These are phyloP conservation scores for Motacilla tschutschensis DNA, from an alignment of 2,113 vertebrate species.

Conservation along the genomic window DNA sequence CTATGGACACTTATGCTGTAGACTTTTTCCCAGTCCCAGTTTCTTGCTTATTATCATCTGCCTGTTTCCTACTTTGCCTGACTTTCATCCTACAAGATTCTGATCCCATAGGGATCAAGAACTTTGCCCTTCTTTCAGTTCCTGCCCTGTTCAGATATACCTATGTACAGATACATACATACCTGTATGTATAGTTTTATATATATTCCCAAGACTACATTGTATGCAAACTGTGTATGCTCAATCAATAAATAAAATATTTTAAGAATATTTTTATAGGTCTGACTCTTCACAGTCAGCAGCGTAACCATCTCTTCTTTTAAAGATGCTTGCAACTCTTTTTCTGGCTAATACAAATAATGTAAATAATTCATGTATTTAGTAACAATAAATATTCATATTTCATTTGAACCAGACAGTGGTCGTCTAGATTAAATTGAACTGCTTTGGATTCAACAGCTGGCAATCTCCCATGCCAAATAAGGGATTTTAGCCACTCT, in stretches of 20 bases:
- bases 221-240: background rate
- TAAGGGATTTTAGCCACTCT: slow-evolving; percentile 31
- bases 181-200: background rate
- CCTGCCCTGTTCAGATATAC: background rate
- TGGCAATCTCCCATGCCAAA: slow-evolving; percentile 48
- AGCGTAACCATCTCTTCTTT: slow-evolving; percentile 3
- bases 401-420: slow-evolving; percentile 55
- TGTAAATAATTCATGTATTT: slow-evolving; percentile 65
- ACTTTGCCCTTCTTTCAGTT: background rate
- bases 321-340: slow-evolving; percentile 35
- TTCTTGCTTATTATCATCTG: background rate
- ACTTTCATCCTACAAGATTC: background rate
- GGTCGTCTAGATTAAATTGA: slow-evolving; percentile 49
- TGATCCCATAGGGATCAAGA: background rate
- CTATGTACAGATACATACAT: background rate
- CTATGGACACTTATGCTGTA: background rate
- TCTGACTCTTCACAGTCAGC: background rate
- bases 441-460: slow-evolving; percentile 50
- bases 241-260: background rate
- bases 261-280: background rate
- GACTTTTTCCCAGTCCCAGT: background rate
- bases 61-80: background rate
- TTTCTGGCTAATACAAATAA: slow-evolving; percentile 43
- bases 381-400: slow-evolving; percentile 58
- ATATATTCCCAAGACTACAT: background rate